phyloP scores from a whole-genome alignment of 2,113 vertebrate genomes.

The Colistium nudipinnis region DNA sequence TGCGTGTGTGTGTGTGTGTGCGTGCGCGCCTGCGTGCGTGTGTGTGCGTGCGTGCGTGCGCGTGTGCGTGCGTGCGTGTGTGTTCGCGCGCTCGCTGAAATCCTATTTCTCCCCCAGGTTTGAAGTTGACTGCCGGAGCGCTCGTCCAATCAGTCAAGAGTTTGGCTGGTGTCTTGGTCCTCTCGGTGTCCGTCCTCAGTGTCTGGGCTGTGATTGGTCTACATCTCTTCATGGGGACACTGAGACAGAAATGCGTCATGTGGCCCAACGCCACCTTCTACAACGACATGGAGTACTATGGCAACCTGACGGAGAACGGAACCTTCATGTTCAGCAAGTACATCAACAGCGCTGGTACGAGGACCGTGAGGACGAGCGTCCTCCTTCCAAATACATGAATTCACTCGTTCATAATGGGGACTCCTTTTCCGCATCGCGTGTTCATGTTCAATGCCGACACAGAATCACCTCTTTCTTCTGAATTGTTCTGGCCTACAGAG shows the following conservation, averaged over 20 bases:
- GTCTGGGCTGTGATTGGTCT: slow-evolving; percentile 9
- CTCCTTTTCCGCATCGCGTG: too few species aligned
- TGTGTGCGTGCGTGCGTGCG: too few species aligned
- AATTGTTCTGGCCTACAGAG: slow-evolving; percentile 74
- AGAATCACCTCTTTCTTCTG: too few species aligned
- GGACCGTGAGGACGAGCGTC: background rate
- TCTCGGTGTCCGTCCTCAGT: background rate
- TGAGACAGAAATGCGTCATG: background rate
- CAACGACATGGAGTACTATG: background rate
- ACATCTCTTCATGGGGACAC: background rate
- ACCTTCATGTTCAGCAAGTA: background rate
- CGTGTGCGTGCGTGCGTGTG: too few species aligned
- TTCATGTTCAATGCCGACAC: too few species aligned
- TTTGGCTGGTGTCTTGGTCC: background rate
- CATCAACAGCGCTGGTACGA: background rate
- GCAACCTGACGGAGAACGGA: background rate
- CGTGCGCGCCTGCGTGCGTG: too few species aligned
- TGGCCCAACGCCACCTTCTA: background rate
- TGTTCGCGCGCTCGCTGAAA: too few species aligned
- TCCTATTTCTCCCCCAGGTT: slow-evolving; percentile 72
- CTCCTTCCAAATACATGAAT: too few species aligned
- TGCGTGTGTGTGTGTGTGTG: background rate
- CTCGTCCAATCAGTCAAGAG: slow-evolving; percentile 83
- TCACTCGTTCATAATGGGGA: background rate
- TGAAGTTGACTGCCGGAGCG: slow-evolving; percentile 88